Evolutionary conservation across 2,888 invertebrate species (phyloP), one percentile per base, ranked within the genome.

Genomic region (Griposia aprilina): DNA sequence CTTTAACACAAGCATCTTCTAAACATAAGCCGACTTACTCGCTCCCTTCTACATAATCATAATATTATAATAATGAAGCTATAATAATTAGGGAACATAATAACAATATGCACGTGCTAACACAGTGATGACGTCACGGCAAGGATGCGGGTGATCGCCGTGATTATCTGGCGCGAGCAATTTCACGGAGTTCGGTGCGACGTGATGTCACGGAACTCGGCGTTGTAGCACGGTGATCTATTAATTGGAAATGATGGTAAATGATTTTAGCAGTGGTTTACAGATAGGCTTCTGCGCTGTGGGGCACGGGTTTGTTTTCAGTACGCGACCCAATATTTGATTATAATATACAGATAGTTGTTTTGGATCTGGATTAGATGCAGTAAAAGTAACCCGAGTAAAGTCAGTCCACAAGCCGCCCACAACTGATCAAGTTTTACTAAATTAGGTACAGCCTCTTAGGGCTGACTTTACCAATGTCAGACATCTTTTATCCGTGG

Each of bases 51-150:
- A 41, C 23, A 59, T 75, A 65, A 63, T 68, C 63, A 57, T 36
- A 50, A 57, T 50, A 79, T 50, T 20, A 69, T 69, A 75, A 80
- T 75, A 75, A 80, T 75, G 52, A 69, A 66, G 65, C 17, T 8
- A n/a, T 80, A 48, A 80, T 69, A 66, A 80, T 80, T 80, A 79
- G 36, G 59, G 67, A 60, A 20, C 59, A 48, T 63, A 63, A 57
- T 59, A 50, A 48, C 80, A 59, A 59, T 26, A 36, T 68, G 68
- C 60, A 48, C 63, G 80, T 13, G 80, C 65, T 80, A 59, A 76
- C 41, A 69, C 69, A 26, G 65, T 48, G 59, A 60, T 76, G 59
- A 55, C 59, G 65, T 66, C 65, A 76, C 72, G 55, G 45, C 48
- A 7, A 62, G 67, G 80, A 50, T 63, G 76, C 26, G 57, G 57